Evolutionary conservation across 2,797 vertebrate genomes (phyloP).

Genomic region (Chelonia mydas): DNA sequence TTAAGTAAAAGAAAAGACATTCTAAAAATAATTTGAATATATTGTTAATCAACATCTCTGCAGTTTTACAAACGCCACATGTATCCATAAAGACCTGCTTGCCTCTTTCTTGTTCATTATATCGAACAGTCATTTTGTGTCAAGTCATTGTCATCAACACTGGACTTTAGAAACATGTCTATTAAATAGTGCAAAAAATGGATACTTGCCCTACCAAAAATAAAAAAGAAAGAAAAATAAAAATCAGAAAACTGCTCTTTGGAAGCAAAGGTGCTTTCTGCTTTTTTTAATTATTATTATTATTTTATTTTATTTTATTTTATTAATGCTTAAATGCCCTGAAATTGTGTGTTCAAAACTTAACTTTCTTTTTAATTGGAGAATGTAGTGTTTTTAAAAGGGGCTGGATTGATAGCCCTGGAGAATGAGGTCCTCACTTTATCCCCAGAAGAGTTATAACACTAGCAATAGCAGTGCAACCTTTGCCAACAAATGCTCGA

Average conservation of each 20-base stretch:
- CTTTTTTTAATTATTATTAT: background rate
- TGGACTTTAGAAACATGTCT: background rate
- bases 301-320: background rate
- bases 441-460: background rate
- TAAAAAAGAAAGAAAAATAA: background rate
- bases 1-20: slow-evolving; percentile 1
- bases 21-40: background rate
- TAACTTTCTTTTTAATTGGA: background rate
- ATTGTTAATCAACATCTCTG: background rate
- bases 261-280: background rate
- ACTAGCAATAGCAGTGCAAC: background rate
- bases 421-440: background rate
- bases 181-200: background rate
- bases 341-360: background rate
- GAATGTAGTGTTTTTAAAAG: background rate
- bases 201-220: background rate
- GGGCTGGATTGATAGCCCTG: background rate
- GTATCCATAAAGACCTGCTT: background rate
- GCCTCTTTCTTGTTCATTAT: background rate
- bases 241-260: background rate
- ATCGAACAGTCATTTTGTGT: background rate
- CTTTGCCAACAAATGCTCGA: background rate
- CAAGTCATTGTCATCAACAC: background rate
- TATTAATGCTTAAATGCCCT: background rate
- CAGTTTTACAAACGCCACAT: background rate